phyloP scores from a whole-genome alignment of 2,113 vertebrate genomes.

The Typhlomys cinereus region DNA sequence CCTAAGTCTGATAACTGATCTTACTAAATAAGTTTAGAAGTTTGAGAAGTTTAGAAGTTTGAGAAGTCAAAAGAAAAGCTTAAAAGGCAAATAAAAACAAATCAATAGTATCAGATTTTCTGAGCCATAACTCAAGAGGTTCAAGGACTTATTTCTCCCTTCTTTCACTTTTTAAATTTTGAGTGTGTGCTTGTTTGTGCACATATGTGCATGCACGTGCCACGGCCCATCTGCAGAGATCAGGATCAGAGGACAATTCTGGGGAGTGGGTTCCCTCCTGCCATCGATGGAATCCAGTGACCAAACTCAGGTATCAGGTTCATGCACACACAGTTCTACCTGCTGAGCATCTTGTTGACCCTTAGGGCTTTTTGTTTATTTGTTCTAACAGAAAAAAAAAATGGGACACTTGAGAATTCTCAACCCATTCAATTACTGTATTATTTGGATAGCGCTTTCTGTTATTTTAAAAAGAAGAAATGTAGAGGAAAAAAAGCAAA shows the following conservation, averaged over 20 bases:
- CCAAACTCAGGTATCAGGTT: too few species aligned
- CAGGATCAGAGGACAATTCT: too few species aligned
- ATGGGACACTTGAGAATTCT: constrained; percentile 37
- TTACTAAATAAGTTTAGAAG: constrained; percentile 64
- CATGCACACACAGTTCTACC: too few species aligned
- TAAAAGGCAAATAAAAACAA: background rate
- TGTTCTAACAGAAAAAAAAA: constrained; percentile 50
- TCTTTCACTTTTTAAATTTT: constrained; percentile 1
- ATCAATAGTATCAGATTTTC: constrained; percentile 27
- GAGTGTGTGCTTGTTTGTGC: too few species aligned
- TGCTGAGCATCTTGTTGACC: too few species aligned
- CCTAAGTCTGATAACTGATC: constrained; percentile 70
- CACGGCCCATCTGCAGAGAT: too few species aligned
- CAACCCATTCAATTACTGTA: constrained; percentile 23
- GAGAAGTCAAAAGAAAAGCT: constrained; percentile 61
- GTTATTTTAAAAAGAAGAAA: constrained; percentile 45
- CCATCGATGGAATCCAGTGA: too few species aligned
- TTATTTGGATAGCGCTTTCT: constrained; percentile 50
- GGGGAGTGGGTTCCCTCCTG: too few species aligned
- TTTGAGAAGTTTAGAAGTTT: too few species aligned
- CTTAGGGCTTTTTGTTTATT: too few species aligned
- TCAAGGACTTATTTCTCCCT: constrained; percentile 56
- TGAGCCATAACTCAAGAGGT: constrained; percentile 35
- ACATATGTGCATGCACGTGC: too few species aligned
- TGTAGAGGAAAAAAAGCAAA: background rate